These are phyloP conservation scores for Tryphoninae sp. DNA, from an alignment of 2,888 invertebrate species.

Conservation along the genomic window DNA sequence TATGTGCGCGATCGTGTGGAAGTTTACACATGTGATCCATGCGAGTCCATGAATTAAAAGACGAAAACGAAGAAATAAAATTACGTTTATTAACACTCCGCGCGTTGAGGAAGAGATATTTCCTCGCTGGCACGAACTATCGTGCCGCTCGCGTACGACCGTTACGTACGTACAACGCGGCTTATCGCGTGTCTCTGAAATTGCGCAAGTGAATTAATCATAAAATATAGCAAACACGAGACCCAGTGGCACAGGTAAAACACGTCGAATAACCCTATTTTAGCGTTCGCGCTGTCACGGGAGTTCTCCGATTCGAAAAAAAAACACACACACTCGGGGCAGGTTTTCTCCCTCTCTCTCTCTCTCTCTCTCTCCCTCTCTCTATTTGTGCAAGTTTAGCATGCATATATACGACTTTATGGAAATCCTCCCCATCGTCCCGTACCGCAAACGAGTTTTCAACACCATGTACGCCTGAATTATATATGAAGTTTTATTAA, in stretches of 20 bases:
- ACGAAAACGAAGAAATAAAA: neutral
- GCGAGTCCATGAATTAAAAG: neutral
- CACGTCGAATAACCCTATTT: slow-evolving; percentile 21
- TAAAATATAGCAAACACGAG: slow-evolving; percentile 42
- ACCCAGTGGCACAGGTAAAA: slow-evolving; percentile 20
- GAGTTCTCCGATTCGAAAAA: slow-evolving; percentile 16
- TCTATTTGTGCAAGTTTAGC: neutral
- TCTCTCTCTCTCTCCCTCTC: slow-evolving; percentile 17
- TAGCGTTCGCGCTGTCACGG: neutral
- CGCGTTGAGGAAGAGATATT: slow-evolving; percentile 43
- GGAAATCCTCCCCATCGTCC: slow-evolving; percentile 28
- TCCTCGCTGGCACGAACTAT: slow-evolving; percentile 33
- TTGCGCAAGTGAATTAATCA: slow-evolving; percentile 60
- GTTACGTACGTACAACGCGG: slow-evolving; percentile 22
- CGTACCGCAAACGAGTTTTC: slow-evolving; percentile 32
- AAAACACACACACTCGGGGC: neutral
- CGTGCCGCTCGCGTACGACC: slow-evolving; percentile 21
- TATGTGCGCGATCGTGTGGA: neutral
- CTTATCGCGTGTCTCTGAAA: slow-evolving; percentile 51
- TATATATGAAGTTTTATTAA: slow-evolving; percentile 37
- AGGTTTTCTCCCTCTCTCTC: slow-evolving; percentile 9
- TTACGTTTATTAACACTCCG: slow-evolving; percentile 8
- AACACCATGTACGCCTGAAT: slow-evolving; percentile 29
- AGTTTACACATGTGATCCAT: slow-evolving; percentile 7
- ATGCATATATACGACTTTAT: slow-evolving; percentile 19